Evolutionary conservation across 2,888 invertebrate genomes (phyloP).

Genomic region (Mongoloraphidia duomilia): DNA sequence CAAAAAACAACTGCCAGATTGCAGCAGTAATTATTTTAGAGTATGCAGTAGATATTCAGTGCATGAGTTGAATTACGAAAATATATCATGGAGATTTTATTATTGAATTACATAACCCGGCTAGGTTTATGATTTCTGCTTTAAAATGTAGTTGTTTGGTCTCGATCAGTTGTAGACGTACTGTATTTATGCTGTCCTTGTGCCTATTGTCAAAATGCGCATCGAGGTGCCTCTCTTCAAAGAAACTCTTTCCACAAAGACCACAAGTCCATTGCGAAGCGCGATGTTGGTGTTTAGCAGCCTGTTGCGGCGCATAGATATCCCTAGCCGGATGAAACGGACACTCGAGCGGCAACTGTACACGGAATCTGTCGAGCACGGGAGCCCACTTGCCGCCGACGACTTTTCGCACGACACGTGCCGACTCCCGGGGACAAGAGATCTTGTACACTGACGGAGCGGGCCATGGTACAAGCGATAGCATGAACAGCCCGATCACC

Average conservation of each 20-base stretch:
- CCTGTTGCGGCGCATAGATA: slow-evolving; percentile 75
- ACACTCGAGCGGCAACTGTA: slow-evolving; percentile 73
- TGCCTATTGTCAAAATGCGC: slow-evolving; percentile 82
- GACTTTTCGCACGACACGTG: slow-evolving; percentile 73
- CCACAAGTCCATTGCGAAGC: slow-evolving; percentile 85
- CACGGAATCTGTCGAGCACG: slow-evolving; percentile 76
- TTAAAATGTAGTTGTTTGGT: not conserved
- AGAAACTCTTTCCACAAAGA: slow-evolving; percentile 82
- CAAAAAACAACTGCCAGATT: not conserved
- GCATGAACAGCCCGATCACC: slow-evolving; percentile 67
- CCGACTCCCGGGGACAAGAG: slow-evolving; percentile 77
- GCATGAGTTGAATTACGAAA: no score
- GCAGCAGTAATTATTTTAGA: not conserved
- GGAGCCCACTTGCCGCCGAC: slow-evolving; percentile 87
- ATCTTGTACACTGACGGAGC: slow-evolving; percentile 76
- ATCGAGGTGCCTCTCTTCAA: slow-evolving; percentile 75
- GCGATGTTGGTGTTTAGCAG: slow-evolving; percentile 70
- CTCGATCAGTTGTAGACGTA: slow-evolving; percentile 21
- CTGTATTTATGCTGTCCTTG: slow-evolving; percentile 71
- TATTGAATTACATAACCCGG: not conserved
- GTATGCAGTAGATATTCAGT: no score
- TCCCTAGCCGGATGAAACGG: slow-evolving; percentile 80
- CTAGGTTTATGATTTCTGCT: not conserved
- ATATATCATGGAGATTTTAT: not conserved
- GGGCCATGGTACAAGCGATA: slow-evolving; percentile 78